Evolutionary conservation across 2,113 vertebrate genomes (phyloP), one percentile per base, ranked within the genome.

Genomic region (Carassius auratus): DNA sequence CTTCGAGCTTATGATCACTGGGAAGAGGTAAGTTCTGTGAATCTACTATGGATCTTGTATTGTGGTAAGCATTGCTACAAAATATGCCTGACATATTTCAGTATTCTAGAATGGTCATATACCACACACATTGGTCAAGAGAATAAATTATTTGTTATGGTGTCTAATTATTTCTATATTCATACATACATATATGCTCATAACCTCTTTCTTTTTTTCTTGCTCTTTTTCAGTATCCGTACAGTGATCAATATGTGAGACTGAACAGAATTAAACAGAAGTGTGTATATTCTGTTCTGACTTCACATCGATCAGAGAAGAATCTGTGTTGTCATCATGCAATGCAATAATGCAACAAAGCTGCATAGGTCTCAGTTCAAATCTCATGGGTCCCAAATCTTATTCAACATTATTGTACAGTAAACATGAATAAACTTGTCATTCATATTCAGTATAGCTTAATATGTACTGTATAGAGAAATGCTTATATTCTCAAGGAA

Each of bases 1-100:
- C 78, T 93, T 95, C 88, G 91, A 95, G 38, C 91, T 96, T 73
- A 88, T 96, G 89, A 92, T 88, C 13, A 33, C 81, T 30, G 94
- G 94, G 30, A 90, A 92, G 82, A 94, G 94, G 94, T 95, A 55
- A 78, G 19, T 38, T 83, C 19, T 73, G 33, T 52, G 73, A 76
- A 50, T 50, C n/a, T 38, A 36, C 30, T 69, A 71, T 38, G 10
- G 33, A 69, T 19, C 33, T 38, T 69, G 66, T 69, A 4, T 38
- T 68, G 66, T 19, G 66, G 14, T 68, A 17, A 68, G 55, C 55
- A 55, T 55, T 55, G 52, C 52, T 19, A 55, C 5, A 5, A 55
- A 19, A 17, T 57, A 57, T 57, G 17, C 1, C 17, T 68, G 1
- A 17, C 8, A 38, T 57, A 21, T 57, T 57, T 59, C 55, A 8